Conservation (phyloP, 2,888 invertebrate species). For the Balanococcus diminutus region DNA sequence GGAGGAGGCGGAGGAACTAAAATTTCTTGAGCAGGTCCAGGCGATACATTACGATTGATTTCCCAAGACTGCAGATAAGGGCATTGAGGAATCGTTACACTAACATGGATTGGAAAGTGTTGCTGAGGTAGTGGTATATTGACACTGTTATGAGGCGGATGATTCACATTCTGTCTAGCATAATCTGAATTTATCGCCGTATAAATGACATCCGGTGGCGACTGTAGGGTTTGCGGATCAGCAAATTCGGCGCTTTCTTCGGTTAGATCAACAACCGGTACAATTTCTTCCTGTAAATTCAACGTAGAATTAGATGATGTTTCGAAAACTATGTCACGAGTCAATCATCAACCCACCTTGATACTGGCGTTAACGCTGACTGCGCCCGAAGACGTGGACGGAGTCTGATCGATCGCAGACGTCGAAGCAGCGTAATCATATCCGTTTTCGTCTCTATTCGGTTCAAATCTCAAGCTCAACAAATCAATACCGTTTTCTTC, state of each 20-base stretch:
- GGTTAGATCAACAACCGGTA: constrained; percentile 57
- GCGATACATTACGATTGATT: constrained; percentile 50
- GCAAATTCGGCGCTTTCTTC: constrained; percentile 51
- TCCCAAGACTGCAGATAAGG: constrained; percentile 49
- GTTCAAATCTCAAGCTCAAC: constrained; percentile 28
- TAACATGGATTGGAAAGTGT: constrained; percentile 48
- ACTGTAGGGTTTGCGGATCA: neutral
- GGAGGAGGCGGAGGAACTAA: constrained; percentile 46
- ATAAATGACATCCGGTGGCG: constrained; percentile 11
- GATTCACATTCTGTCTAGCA: constrained; percentile 36
- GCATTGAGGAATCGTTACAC: constrained; percentile 51
- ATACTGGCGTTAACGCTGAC: constrained; percentile 44
- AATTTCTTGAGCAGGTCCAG: constrained; percentile 51
- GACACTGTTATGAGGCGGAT: neutral
- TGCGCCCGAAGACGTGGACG: constrained; percentile 28
- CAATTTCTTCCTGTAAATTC: constrained; percentile 36
- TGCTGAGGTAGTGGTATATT: constrained; percentile 39
- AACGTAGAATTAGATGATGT: neutral
- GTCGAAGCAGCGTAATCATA: constrained; percentile 46
- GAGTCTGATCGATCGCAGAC: neutral
- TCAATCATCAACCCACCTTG: constrained; percentile 3
- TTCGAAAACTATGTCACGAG: neutral
- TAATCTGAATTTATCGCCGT: constrained; percentile 45
- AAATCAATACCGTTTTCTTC: constrained; percentile 47
- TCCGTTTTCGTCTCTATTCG: constrained; percentile 35